A percentile compares a stretch with the other conserved stretches of the same genome.
phyloP scores from a whole-genome alignment of 2,113 vertebrate genomes.

The Entomyzon cyanotis region DNA sequence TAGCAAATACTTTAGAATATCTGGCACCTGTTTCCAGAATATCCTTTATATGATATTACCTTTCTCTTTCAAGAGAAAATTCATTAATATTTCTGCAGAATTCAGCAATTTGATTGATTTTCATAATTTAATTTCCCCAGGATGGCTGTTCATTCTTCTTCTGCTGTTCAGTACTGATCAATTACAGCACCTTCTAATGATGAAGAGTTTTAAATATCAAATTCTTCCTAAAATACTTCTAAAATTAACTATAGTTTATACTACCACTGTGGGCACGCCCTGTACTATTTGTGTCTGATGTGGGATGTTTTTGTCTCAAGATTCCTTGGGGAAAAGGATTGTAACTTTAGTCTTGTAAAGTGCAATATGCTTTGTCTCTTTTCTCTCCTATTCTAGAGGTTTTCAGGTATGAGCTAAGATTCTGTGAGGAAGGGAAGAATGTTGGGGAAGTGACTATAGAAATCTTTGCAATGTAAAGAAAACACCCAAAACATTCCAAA shows the following conservation, averaged over 20 bases:
- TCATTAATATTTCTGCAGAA: background rate
- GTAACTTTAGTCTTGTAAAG: background rate
- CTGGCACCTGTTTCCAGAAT: background rate
- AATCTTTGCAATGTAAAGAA: background rate
- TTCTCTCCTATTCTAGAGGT: background rate
- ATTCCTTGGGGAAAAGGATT: background rate
- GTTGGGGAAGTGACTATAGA: background rate
- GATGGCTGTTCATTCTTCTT: background rate
- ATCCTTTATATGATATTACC: background rate
- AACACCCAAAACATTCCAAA: background rate
- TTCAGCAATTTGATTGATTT: background rate
- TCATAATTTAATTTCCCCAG: background rate
- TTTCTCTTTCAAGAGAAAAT: background rate
- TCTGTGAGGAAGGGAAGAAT: background rate
- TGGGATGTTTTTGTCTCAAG: background rate
- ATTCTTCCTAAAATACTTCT: background rate
- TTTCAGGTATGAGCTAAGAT: background rate
- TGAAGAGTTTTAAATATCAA: background rate
- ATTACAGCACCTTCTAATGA: background rate
- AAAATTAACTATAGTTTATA: background rate
- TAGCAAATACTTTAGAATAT: background rate
- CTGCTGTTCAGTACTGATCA: background rate
- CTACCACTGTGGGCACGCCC: background rate
- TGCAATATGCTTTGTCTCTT: background rate
- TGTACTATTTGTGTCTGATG: background rate